These are phyloP conservation scores for Nipponacmea schrenckii DNA, from an alignment of 2,888 invertebrate genomes.

Conservation along the genomic window DNA sequence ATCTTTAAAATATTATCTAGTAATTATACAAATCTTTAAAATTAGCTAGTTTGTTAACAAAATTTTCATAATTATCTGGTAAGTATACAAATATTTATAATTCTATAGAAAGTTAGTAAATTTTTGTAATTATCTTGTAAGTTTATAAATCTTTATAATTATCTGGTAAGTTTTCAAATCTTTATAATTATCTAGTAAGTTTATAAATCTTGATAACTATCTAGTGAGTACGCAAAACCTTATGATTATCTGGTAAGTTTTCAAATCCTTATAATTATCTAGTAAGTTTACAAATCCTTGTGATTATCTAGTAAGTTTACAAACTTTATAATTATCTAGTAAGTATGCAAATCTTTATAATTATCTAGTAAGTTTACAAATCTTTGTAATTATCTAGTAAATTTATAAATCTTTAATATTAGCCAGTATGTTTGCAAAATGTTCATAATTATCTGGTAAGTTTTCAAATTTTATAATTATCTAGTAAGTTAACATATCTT, in stretches of 20 bases:
- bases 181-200: too few species aligned
- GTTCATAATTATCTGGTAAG: slow-evolving; percentile 71
- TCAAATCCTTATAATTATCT: slow-evolving; percentile 64
- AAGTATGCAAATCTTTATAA: too few species aligned
- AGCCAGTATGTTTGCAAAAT: slow-evolving; percentile 72
- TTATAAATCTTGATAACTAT: slow-evolving; percentile 93
- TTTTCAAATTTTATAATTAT: not conserved
- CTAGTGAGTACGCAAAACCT: slow-evolving; percentile 80
- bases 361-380: slow-evolving; percentile 84
- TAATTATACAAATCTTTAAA: too few species aligned
- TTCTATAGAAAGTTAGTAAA: slow-evolving; percentile 71
- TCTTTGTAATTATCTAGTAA: too few species aligned
- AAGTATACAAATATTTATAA: slow-evolving; percentile 28
- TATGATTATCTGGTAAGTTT: slow-evolving; percentile 72
- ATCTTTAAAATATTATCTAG: too few species aligned
- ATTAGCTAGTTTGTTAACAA: slow-evolving; percentile 71
- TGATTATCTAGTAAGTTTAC: slow-evolving; percentile 71
- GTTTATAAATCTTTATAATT: too few species aligned
- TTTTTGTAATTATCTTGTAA: too few species aligned
- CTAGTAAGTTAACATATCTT: slow-evolving; percentile 71
- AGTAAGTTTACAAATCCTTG: slow-evolving; percentile 67
- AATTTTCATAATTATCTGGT: slow-evolving; percentile 71
- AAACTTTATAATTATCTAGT: too few species aligned
- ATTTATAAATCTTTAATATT: too few species aligned
- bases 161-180: slow-evolving; percentile 47